Conservation (phyloP, 2,113 vertebrate genomes). For the Oreamnos americanus region DNA sequence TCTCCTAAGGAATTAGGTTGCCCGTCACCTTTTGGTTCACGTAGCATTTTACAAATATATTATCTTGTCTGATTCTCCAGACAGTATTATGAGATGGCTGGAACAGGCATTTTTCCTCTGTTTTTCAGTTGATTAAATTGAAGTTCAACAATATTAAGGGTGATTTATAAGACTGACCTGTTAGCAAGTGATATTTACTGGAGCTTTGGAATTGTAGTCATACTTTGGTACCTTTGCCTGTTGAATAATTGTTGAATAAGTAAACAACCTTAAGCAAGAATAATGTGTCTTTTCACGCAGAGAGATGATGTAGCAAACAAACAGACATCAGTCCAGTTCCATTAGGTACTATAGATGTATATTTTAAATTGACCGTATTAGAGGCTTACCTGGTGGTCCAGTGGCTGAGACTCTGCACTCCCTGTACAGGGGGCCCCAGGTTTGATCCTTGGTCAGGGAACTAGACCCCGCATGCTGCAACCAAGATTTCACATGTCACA, state of each 20-base stretch:
- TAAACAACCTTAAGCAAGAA: background rate
- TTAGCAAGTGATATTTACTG: background rate
- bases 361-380: background rate
- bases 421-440: background rate
- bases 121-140: background rate
- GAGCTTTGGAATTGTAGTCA: background rate
- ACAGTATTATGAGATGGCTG: background rate
- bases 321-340: background rate
- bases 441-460: background rate
- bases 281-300: background rate
- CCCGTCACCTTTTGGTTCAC: background rate
- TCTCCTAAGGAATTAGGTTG: background rate
- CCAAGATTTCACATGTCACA: background rate
- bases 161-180: background rate
- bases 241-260: background rate
- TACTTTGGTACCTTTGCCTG: background rate
- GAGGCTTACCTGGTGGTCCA: background rate
- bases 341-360: no score
- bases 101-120: background rate
- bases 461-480: background rate
- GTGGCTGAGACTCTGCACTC: background rate
- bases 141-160: background rate
- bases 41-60: background rate
- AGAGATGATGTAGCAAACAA: background rate
- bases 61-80: background rate